These are phyloP conservation scores for Orthosia gracilis DNA, from an alignment of 2,888 invertebrate genomes.

Conservation along the genomic window DNA sequence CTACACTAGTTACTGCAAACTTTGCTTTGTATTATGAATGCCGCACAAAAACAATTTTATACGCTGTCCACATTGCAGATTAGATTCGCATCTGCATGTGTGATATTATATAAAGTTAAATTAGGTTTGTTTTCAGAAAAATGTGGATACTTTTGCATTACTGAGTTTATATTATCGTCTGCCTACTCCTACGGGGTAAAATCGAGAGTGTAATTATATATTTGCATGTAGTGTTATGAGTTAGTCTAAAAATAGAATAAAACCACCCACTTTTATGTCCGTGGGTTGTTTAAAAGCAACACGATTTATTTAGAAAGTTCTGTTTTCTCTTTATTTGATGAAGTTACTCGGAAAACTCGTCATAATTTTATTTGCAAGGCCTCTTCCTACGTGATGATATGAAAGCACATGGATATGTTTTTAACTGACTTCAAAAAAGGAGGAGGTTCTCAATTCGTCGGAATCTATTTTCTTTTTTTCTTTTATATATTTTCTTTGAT, in stretches of 20 bases:
- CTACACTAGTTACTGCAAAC: constrained; percentile 43
- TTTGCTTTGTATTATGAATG: constrained; percentile 54
- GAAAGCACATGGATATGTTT: not conserved
- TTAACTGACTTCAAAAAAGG: no score
- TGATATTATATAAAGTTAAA: constrained; percentile 40
- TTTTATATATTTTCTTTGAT: no score
- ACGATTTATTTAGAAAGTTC: not conserved
- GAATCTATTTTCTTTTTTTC: no score
- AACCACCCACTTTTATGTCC: not conserved
- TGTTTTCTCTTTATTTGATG: not conserved
- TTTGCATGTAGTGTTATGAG: not conserved
- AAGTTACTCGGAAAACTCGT: not conserved
- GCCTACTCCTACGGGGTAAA: not conserved
- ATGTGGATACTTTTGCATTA: not conserved
- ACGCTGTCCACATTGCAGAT: constrained; percentile 22
- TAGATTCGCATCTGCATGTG: constrained; percentile 31
- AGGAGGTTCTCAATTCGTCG: no score
- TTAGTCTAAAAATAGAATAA: not conserved
- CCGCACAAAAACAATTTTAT: constrained; percentile 24
- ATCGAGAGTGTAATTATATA: not conserved
- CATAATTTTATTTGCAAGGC: not conserved
- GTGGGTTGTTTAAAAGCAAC: not conserved
- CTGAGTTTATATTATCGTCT: not conserved
- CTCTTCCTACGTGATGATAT: no score
- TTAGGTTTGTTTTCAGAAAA: constrained; percentile 40